Conservation (phyloP, 2,888 invertebrate species). For the Micoletzkya japonica region DNA sequence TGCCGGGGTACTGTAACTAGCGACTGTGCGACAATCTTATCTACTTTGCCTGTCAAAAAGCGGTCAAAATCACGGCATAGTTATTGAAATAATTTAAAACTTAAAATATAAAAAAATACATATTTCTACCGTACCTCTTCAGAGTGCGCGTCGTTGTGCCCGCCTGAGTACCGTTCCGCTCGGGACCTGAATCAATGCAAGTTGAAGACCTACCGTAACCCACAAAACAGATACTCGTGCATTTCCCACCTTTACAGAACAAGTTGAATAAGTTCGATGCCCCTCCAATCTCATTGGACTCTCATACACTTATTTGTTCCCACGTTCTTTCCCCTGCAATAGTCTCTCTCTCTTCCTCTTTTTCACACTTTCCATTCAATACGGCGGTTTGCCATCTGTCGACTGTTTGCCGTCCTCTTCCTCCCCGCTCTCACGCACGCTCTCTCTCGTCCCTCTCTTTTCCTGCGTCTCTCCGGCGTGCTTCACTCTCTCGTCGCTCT, state of each 20-base stretch:
- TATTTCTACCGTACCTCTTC: slow-evolving; percentile 26
- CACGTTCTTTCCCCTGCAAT: not conserved
- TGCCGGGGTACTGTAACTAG: too few relatives aligned
- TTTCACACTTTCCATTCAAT: not conserved
- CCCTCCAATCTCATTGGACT: not conserved
- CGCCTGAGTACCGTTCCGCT: not conserved
- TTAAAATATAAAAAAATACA: too few relatives aligned
- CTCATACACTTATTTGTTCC: not conserved
- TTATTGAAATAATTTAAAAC: too few relatives aligned
- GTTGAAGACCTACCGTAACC: not conserved
- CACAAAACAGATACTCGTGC: not conserved
- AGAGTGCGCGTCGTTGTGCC: slow-evolving; percentile 22
- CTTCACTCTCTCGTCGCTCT: too few relatives aligned
- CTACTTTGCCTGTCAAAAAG: too few relatives aligned
- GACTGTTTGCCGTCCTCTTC: too few relatives aligned
- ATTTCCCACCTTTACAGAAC: not conserved
- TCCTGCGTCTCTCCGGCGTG: too few relatives aligned
- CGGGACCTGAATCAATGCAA: slow-evolving; percentile 5
- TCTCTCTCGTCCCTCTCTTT: too few relatives aligned
- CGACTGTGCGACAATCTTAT: too few relatives aligned
- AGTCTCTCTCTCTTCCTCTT: not conserved
- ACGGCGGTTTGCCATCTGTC: too few relatives aligned
- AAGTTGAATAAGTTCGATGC: not conserved
- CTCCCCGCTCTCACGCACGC: too few relatives aligned
- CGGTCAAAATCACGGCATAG: too few relatives aligned